Base-by-base conservation (phyloP, 2,797 vertebrate genomes). In the Neomorphus geoffroyi region DNA sequence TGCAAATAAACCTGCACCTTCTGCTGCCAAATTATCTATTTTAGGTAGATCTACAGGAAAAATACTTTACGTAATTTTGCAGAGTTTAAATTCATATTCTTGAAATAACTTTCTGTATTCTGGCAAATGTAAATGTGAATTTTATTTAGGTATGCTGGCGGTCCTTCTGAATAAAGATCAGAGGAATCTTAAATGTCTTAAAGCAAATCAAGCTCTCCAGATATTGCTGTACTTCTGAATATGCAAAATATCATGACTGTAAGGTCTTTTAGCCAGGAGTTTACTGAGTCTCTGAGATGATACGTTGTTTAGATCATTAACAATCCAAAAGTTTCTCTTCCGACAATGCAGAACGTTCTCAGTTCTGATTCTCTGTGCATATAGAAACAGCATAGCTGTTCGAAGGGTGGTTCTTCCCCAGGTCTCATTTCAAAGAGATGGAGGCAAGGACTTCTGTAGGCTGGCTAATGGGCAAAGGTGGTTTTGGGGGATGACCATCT, bases 141-240 rank as follows among this genome's bases (percentile, higher is more conserved):
- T 86, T 95, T 82, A 48, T 94, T 94, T 87, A 91, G 86, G 83
- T 95, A 80, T 85, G 86, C 88, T 92, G 66, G 80, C 4, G 11
- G 70, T 92, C 73, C 80, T 79, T 74, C 80, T 93, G 83, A 94
- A 93, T 83, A 91, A 90, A 94, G 86, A 94, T 96, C 96, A 93
- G 79, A 93, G 62, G 84, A 95, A 91, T 88, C 75, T 93, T 77
- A 79, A 89, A 93, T 90, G 85, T 92, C 89, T 88, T 91, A 30
- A 92, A 96, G 93, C 83, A 89, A 94, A 93, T 56, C 60, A 81
- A 67, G 43, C 75, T 92, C 79, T 88, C 56, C 53, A 91, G 91
- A 88, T 90, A 90, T 54, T 80, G 79, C 35, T 86, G 64, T 91
- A 43, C 83, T 89, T 90, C 74, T 86, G 86, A 92, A 95, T 92